These are phyloP conservation scores for Varanus salvator DNA, from an alignment of 2,113 vertebrate species.

Conservation along the genomic window DNA sequence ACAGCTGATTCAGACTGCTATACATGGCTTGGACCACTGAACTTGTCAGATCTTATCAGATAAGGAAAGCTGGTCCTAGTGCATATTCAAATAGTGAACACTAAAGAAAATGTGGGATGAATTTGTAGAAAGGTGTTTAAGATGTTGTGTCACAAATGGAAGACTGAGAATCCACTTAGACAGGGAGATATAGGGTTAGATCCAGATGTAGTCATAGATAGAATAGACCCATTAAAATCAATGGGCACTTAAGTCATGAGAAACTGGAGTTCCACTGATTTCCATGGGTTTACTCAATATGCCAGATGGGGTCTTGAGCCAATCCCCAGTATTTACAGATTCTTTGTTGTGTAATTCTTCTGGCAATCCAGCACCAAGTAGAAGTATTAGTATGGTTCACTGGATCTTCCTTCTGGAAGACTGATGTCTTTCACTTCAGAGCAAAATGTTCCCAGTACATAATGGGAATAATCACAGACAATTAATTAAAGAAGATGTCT, in stretches of 20 bases:
- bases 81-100: accelerated
- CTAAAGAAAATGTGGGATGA: not conserved
- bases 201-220: no score
- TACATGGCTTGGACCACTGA: not conserved
- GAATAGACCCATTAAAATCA: no score
- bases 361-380: not conserved
- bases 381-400: not conserved
- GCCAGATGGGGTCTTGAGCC: no score
- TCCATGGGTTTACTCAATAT: no score
- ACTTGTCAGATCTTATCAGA: conserved; percentile 13
- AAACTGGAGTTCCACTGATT: no score
- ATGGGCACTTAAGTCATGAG: no score
- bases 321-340: not conserved
- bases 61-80: not conserved
- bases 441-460: not conserved
- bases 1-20: not conserved
- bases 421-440: not conserved
- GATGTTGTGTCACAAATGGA: not conserved
- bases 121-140: not conserved
- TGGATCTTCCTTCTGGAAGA: not conserved
- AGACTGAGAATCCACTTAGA: not conserved
- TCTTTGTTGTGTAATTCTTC: not conserved
- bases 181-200: not conserved
- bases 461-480: not conserved
- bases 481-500: not conserved